These are phyloP conservation scores for Craterocephalus amniculus DNA, from an alignment of 2,797 vertebrate genomes.

Conservation along the genomic window DNA sequence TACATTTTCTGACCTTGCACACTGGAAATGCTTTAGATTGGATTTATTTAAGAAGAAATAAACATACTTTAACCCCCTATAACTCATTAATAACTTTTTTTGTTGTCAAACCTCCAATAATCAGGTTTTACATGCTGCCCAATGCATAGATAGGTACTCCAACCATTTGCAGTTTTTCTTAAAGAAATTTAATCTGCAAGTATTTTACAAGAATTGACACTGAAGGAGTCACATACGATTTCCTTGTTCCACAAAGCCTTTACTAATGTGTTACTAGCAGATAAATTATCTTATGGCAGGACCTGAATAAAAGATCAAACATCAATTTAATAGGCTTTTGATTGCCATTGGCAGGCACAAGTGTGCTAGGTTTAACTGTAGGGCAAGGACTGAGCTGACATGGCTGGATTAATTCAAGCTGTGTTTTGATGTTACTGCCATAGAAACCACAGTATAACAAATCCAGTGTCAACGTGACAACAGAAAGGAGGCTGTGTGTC, in stretches of 20 bases:
- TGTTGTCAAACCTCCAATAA: too few species aligned
- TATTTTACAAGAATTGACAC: neutral
- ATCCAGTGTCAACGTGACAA: conserved; percentile 39
- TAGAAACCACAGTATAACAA: conserved; percentile 55
- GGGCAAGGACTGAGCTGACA: conserved; percentile 49
- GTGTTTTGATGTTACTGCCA: conserved; percentile 67
- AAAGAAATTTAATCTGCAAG: neutral
- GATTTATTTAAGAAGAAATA: too few species aligned
- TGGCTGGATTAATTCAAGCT: conserved; percentile 70
- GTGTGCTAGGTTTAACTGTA: conserved; percentile 54
- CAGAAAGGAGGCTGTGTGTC: conserved; percentile 22
- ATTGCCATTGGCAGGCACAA: conserved; percentile 45
- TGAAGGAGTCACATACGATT: conserved; percentile 2
- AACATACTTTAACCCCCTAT: too few species aligned
- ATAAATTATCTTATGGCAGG: conserved; percentile 39
- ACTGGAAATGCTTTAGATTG: too few species aligned
- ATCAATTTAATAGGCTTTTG: conserved; percentile 33
- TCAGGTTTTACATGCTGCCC: too few species aligned
- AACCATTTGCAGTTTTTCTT: too few species aligned
- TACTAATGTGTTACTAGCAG: conserved; percentile 23
- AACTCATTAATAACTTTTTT: too few species aligned
- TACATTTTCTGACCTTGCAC: too few species aligned
- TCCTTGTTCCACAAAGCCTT: conserved; percentile 32
- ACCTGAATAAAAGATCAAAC: conserved; percentile 31
- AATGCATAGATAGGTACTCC: too few species aligned